Conservation (phyloP, 2,113 vertebrate genomes). For the Pungitius pungitius region DNA sequence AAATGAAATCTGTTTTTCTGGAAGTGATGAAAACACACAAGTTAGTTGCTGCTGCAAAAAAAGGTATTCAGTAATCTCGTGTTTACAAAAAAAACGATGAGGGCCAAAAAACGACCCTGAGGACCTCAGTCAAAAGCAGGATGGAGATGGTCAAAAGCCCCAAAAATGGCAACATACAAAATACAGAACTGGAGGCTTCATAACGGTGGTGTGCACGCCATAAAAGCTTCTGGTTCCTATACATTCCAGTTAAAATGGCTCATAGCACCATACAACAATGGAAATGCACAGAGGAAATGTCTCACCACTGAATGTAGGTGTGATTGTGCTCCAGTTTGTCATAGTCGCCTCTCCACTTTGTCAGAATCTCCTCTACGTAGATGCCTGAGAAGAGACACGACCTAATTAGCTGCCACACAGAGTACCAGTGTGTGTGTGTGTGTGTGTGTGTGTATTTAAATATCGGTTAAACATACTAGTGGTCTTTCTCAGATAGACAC, state of each 20-base stretch:
- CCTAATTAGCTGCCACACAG: constrained; percentile 9
- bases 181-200: background rate
- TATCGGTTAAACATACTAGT: constrained; percentile 44
- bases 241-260: background rate
- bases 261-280: background rate
- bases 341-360: constrained; percentile 96
- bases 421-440: constrained; percentile 4
- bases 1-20: background rate
- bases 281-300: constrained; percentile 24
- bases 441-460: constrained; percentile 28
- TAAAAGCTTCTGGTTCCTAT: background rate
- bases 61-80: too few species aligned
- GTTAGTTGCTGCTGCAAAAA: background rate
- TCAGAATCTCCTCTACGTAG: constrained; percentile 97
- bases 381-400: constrained; percentile 82
- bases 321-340: constrained; percentile 98
- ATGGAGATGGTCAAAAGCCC: background rate
- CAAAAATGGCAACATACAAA: too few species aligned
- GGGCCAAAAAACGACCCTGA: background rate
- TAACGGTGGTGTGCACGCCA: too few species aligned
- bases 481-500: constrained; percentile 45
- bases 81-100: background rate
- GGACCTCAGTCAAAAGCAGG: background rate
- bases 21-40: background rate
- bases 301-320: constrained; percentile 98